Base-by-base conservation (phyloP, 2,797 vertebrate genomes). In the Morus bassanus region DNA sequence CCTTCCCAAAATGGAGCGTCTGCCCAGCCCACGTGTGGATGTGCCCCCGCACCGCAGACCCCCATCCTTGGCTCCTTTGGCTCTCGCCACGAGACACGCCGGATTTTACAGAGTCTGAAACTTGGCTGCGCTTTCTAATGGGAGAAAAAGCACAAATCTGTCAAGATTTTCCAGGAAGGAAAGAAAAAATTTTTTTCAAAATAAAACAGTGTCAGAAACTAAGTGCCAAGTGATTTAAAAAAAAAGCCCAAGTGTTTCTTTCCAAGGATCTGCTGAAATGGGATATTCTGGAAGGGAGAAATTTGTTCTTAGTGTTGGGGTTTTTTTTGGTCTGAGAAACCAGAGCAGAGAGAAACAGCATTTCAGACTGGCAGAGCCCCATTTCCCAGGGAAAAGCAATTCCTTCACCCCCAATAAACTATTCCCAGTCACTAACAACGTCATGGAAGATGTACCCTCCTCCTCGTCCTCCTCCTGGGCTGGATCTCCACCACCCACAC, bases 221-320 rank as follows among this genome's bases (percentile, higher is more conserved):
- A 72, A 81, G 80, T 48, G 75, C 93, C 89, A 95, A 93, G 63
- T 6, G 76, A 61, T 68, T 65, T 72, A 13, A 57, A 60, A 39
- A 37, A 78, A 51, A 35, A 27, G 6, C 23, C 19, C 9, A 28
- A 78, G 67, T 18, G 80, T 72, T 95, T 87, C 91, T 64, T 87
- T 76, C 91, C 78, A 76, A 82, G 85, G 85, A 85, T 61, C 81
- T 89, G 87, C 51, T 61, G 50, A 28, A 78, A 69, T 0, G 2
- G 63, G 75, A 88, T 89, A 87, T 95, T 89, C 59, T 92, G 72
- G 68, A 81, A 92, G 15, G 54, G 31, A 78, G 60, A 68, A 89
- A 70, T 82, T 82, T 73, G 54, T 82, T 92, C 81, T 53, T n/a
- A 43, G 24, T 11, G 21, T 13, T 46, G 24, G 43, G 64, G 6